Evolutionary conservation across 2,797 vertebrate genomes (phyloP).

Genomic region (Chelidonichthys spinosus): DNA sequence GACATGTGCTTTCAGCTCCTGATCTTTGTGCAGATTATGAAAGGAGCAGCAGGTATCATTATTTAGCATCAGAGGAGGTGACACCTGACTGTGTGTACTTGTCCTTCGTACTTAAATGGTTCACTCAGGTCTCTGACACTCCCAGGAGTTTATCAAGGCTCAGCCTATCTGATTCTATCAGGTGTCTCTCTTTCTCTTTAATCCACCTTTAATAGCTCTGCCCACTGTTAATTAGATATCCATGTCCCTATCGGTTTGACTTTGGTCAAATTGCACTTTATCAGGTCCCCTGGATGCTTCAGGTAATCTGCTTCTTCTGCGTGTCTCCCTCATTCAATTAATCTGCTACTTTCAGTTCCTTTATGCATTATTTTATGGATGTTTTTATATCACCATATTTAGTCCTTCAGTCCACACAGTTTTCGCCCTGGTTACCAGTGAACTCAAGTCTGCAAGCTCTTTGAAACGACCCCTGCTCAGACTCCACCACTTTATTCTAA

Average conservation of each 20-base stretch:
- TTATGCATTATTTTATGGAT: not conserved
- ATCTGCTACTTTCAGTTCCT: not conserved
- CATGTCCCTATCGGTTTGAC: constrained; percentile 13
- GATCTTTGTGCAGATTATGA: not conserved
- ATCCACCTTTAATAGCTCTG: constrained; percentile 42
- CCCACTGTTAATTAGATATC: constrained; percentile 60
- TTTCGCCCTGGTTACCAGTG: not conserved
- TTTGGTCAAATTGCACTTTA: constrained; percentile 54
- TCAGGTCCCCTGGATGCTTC: constrained; percentile 7
- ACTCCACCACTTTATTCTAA: not conserved
- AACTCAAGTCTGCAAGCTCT: not conserved
- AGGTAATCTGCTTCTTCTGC: not conserved
- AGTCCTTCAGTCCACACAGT: not conserved
- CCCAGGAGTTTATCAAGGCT: constrained; percentile 35
- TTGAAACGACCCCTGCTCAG: not conserved
- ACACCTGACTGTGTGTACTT: not conserved
- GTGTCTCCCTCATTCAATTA: not conserved
- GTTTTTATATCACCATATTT: not conserved
- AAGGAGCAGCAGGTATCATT: constrained; percentile 12
- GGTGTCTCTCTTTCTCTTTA: constrained; percentile 55
- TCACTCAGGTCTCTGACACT: constrained; percentile 15
- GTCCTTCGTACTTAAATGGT: constrained; percentile 26
- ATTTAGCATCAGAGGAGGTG: constrained; percentile 6
- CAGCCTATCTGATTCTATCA: constrained; percentile 62
- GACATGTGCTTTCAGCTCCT: not conserved